Conservation (phyloP, 2,113 vertebrate genomes). For the Bothrops jararaca region DNA sequence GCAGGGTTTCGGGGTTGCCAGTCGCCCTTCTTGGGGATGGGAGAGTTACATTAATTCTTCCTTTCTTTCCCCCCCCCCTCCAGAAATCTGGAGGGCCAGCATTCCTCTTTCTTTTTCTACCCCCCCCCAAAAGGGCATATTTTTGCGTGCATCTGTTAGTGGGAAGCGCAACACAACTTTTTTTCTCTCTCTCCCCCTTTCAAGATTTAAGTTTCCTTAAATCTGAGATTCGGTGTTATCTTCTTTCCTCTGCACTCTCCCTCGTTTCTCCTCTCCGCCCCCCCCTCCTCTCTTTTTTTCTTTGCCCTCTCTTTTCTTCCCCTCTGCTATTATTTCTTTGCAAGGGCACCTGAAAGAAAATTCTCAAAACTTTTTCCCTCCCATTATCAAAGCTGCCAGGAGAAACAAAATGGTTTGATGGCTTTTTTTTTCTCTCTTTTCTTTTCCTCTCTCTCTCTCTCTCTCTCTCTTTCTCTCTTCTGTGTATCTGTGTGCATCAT, state of each 20-base stretch:
- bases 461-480: not conserved
- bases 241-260: not conserved
- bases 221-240: not conserved
- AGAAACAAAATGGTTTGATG: not conserved
- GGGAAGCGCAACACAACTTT: not conserved
- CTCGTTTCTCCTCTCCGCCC: not conserved
- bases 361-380: conserved; percentile 2
- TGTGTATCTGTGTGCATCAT: no score
- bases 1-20: conserved; percentile 51
- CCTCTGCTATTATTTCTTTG: conserved; percentile 32
- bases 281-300: not conserved
- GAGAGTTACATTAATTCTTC: conserved; percentile 45
- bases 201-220: not conserved
- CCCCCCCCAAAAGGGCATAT: conserved; percentile 6
- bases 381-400: not conserved
- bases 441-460: not conserved
- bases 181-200: not conserved
- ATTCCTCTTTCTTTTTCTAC: not conserved
- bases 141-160: conserved; percentile 1
- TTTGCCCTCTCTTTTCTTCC: conserved; percentile 12
- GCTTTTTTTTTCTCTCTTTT: not conserved
- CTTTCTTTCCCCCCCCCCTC: conserved; percentile 36
- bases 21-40: conserved; percentile 12
- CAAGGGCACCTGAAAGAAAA: conserved; percentile 10
- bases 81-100: conserved; percentile 28